Evolutionary conservation across 2,113 vertebrate species (phyloP), one percentile per base, ranked within the genome.

Genomic region (Apus apus): DNA sequence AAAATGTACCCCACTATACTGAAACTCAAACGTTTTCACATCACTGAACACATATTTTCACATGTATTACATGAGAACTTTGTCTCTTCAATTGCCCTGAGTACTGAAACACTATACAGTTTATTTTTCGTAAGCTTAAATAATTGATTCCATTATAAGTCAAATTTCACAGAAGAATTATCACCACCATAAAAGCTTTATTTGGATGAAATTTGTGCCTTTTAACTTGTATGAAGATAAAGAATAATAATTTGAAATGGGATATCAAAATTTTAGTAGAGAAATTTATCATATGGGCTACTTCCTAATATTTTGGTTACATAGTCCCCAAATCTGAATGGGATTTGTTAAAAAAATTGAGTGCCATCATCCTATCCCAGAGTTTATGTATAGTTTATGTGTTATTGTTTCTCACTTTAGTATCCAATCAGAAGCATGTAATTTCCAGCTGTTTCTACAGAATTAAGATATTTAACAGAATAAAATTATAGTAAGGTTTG

Each of bases 51-150:
- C 5, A 8, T 36, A 87, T 60, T 65, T 80, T 51, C 50, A 72
- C 2, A 2, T 15, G 15, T 70, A 87, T 65, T 82, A 50, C 38
- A 60, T 9, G 13, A 83, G 38, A 77, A 76, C 19, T 51, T 62
- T 62, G 43, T 15, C 17, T 38, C 26, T 67, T 65, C 68, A 56
- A 58, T 15, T 64, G 38, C 57, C 92, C 76, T 94, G 86, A 64
- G 40, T 29, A 77, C 11, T 83, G 85, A 85, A 94, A 90, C 40
- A 73, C 54, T 62, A 86, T 22, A 86, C 48, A 90, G 88, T 85
- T 91, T 4, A 43, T 88, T 96, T 93, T 94, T 90, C 48, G 64
- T 96, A 84, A 80, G 67, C 48, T 96, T 86, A 94, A 91, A 77
- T 84, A 75, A 74, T 16, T 83, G 85, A 90, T 91, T 94, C 46